These are phyloP conservation scores for Pica pica DNA, from an alignment of 2,113 vertebrate genomes.

Conservation along the genomic window DNA sequence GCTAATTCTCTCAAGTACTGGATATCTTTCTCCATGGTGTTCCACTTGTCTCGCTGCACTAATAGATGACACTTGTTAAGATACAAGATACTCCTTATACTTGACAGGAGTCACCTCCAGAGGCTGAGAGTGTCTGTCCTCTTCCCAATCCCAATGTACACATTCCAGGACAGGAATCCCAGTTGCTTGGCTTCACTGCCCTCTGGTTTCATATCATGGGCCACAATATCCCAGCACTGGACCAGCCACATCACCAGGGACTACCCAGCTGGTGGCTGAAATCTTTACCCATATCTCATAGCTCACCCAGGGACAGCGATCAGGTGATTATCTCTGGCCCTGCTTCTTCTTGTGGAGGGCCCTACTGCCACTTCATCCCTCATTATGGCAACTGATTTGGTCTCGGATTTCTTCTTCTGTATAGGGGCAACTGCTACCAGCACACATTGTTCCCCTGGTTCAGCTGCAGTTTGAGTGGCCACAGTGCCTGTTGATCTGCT, in stretches of 20 bases:
- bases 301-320: background rate
- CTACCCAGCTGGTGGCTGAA: background rate
- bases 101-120: background rate
- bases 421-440: background rate
- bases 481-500: background rate
- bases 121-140: background rate
- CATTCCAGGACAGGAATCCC: background rate
- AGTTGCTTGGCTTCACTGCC: background rate
- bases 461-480: background rate
- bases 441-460: background rate
- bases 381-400: background rate
- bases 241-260: background rate
- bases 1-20: background rate
- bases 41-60: background rate
- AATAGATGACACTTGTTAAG: background rate
- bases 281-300: background rate
- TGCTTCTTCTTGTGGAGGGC: background rate
- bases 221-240: background rate
- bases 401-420: background rate
- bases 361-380: background rate
- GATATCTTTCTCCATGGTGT: background rate
- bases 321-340: background rate
- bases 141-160: background rate
- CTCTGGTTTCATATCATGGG: background rate
- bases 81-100: background rate